Evolutionary conservation across 2,113 vertebrate genomes (phyloP).

Genomic region (Penelope pileata): DNA sequence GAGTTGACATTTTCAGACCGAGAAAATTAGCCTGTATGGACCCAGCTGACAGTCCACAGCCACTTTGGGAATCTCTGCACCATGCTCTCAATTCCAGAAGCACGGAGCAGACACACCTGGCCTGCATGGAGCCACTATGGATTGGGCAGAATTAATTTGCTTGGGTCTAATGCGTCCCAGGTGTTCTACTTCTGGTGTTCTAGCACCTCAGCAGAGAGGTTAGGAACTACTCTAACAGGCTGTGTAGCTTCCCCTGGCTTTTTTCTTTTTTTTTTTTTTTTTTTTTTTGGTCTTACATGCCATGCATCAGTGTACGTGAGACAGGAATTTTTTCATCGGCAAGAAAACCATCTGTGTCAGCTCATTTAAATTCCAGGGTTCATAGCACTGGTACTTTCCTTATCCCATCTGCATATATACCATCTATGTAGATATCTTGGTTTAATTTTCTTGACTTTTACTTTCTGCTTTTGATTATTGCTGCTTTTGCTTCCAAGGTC

Average conservation of each 20-base stretch:
- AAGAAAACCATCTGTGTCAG: conserved; percentile 39
- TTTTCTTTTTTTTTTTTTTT: conserved; percentile 10
- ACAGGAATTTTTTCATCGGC: conserved; percentile 23
- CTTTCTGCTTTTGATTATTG: conserved; percentile 30
- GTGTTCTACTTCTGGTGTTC: conserved; percentile 49
- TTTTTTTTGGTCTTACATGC: conserved; percentile 22
- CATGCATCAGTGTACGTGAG: conserved; percentile 24
- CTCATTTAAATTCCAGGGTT: background rate
- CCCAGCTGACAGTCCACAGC: conserved; percentile 54
- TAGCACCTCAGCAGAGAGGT: conserved; percentile 70
- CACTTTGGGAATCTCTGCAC: conserved; percentile 63
- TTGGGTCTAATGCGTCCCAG: conserved; percentile 37
- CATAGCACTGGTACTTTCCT: background rate
- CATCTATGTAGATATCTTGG: conserved; percentile 39
- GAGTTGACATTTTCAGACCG: conserved; percentile 61
- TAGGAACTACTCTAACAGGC: conserved; percentile 63
- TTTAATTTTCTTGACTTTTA: background rate
- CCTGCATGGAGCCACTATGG: conserved; percentile 62
- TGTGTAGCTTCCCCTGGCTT: conserved; percentile 61
- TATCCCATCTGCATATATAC: conserved; percentile 15
- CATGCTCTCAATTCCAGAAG: conserved; percentile 69
- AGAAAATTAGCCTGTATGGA: conserved; percentile 64
- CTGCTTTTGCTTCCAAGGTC: conserved; percentile 45
- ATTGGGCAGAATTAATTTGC: conserved; percentile 61
- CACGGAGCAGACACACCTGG: conserved; percentile 69